Base-by-base conservation (phyloP, 2,888 invertebrate genomes). In the Cataglyphis cursor region DNA sequence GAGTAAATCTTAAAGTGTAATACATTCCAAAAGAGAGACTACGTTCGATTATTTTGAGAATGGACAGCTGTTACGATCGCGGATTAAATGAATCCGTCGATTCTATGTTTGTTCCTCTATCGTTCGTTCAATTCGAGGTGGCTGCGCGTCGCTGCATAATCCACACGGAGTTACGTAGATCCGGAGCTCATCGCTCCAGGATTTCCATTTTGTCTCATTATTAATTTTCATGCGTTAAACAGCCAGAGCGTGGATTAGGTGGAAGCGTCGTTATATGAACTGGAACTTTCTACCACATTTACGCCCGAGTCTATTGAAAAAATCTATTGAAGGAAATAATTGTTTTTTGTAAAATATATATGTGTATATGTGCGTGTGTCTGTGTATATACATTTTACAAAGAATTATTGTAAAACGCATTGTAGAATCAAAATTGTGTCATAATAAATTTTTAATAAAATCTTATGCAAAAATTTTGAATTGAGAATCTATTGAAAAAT, bases 201-300 rank as follows among this genome's bases (percentile, higher is more conserved):
- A 89, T 89, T 89, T 88, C 89, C 87, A 88, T 89, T 89, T 89
- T 86, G 89, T 85, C 89, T 89, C 90, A 89, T 89, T 89, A 89
- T 89, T 89, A 89, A 89, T 89, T 89, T 89, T 88, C 87, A 88
- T 88, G 88, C 88, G 89, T 89, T 89, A 89, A 89, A 88, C 90
- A 89, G 84, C 84, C 81, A 81, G 72, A 75, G 72, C 84, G 62
- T 68, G 81, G 83, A 88, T 89, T 89, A 89, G 88, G 83, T 82
- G 61, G 74, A 10, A 72, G 85, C 88, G 74, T 88, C 85, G 88
- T 88, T 89, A 80, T 70, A 85, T 73, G 80, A 85, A 68, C 85
- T 86, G 82, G 62, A 73, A 85, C 72, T 85, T 83, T 61, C 84
- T 83, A 57, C 68, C 41, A 51, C 81, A 64, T 82, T 89, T 87